Percentiles rank a stretch among this genome's conserved stretches.
Evolutionary conservation across 1,140 invertebrate genomes (phyloP).

Genomic region (Neodiprion fabricii): DNA sequence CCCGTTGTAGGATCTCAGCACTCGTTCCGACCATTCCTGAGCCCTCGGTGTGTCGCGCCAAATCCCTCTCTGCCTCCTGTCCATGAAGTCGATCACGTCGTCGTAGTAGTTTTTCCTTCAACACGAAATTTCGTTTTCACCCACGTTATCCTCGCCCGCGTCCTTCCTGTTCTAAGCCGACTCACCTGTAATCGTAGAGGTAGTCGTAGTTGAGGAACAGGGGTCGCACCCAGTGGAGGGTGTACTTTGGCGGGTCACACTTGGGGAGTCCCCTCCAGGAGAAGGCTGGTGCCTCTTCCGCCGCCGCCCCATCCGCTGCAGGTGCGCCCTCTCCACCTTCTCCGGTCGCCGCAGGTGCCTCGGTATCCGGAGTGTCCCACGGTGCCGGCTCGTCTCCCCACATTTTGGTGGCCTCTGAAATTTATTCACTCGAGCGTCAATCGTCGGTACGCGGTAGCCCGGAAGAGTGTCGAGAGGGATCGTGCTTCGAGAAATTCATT

Average conservation of each 20-base stretch:
- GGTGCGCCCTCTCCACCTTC: slow-evolving; percentile 33
- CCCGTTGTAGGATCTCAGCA: slow-evolving; percentile 71
- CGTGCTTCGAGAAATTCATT: too few species aligned
- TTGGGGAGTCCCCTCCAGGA: slow-evolving; percentile 30
- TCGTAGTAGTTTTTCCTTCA: slow-evolving; percentile 80
- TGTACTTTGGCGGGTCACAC: slow-evolving; percentile 65
- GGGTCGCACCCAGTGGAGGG: slow-evolving; percentile 78
- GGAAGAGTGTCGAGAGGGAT: too few species aligned
- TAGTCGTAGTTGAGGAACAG: slow-evolving; percentile 82
- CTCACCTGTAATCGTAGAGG: slow-evolving; percentile 76
- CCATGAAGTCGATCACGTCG: slow-evolving; percentile 81
- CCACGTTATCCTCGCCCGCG: background rate
- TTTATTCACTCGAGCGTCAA: background rate
- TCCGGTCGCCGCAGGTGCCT: slow-evolving; percentile 33
- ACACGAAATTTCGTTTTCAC: background rate
- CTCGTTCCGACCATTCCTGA: slow-evolving; percentile 83
- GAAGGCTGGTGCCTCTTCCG: slow-evolving; percentile 21
- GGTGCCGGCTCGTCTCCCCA: slow-evolving; percentile 52
- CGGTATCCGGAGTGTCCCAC: slow-evolving; percentile 42
- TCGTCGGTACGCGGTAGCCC: too few species aligned
- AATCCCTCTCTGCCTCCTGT: slow-evolving; percentile 74
- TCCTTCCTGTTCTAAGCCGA: background rate
- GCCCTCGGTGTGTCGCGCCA: slow-evolving; percentile 73
- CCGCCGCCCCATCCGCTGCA: slow-evolving; percentile 49
- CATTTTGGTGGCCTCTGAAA: slow-evolving; percentile 37